These are phyloP conservation scores for Zootermopsis nevadensis DNA, from an alignment of 2,888 invertebrate genomes.

Conservation along the genomic window DNA sequence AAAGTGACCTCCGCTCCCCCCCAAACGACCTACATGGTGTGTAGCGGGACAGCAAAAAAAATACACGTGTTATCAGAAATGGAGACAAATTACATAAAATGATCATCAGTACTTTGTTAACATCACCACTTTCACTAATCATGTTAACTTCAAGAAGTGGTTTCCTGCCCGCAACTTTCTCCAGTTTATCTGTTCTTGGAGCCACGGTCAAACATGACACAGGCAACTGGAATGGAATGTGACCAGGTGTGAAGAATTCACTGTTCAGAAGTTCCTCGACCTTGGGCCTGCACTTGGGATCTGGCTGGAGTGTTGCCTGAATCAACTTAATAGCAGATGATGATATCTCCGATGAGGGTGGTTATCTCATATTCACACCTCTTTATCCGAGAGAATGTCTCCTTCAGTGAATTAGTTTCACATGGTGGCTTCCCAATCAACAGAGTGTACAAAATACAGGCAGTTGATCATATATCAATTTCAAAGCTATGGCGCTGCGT, in stretches of 20 bases:
- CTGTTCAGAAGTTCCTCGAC: constrained; percentile 80
- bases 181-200: constrained; percentile 84
- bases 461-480: constrained; percentile 99
- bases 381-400: constrained; percentile 95
- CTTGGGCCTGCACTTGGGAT: constrained; percentile 84
- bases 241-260: constrained; percentile 77
- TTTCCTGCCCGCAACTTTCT: constrained; percentile 58
- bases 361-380: constrained; percentile 90
- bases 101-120: too few relatives aligned
- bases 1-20: too few relatives aligned
- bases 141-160: constrained; percentile 78
- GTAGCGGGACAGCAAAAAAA: too few relatives aligned
- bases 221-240: constrained; percentile 86
- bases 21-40: too few relatives aligned
- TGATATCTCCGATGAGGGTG: constrained; percentile 66
- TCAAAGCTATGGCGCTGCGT: constrained; percentile 99
- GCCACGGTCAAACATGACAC: constrained; percentile 94
- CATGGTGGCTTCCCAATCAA: constrained; percentile 98
- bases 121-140: too few relatives aligned
- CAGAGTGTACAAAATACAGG: constrained; percentile 97
- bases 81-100: too few relatives aligned
- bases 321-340: constrained; percentile 72
- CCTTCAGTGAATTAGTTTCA: constrained; percentile 93
- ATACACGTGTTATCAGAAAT: too few relatives aligned
- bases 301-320: constrained; percentile 82